A percentile compares a stretch with the other conserved stretches of the same genome.
Evolutionary conservation across 2,113 vertebrate genomes (phyloP).

Genomic region (Salvelinus fontinalis): DNA sequence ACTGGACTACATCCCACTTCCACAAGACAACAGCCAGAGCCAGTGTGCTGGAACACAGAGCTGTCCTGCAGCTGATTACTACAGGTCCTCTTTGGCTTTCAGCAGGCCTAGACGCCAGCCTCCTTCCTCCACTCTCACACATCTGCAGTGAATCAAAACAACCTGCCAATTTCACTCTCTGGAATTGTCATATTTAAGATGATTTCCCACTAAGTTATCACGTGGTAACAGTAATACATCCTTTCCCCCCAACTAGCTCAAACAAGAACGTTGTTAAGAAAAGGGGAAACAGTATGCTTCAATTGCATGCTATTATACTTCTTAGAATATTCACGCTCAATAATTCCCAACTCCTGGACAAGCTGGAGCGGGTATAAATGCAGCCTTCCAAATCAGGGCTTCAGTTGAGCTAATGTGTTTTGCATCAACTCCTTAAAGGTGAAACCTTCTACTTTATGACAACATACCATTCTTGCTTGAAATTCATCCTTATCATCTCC

Average conservation of each 20-base stretch:
- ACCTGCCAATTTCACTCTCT: constrained; percentile 46
- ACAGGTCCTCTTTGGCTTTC: constrained; percentile 15
- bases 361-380: constrained; percentile 52
- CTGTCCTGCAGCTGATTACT: constrained; percentile 6
- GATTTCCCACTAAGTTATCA: constrained; percentile 47
- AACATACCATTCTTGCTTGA: background rate
- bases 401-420: constrained; percentile 20
- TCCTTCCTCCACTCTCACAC: constrained; percentile 54
- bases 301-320: constrained; percentile 59
- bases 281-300: constrained; percentile 45
- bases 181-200: constrained; percentile 43
- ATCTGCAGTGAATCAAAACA: constrained; percentile 65
- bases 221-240: constrained; percentile 46
- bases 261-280: constrained; percentile 50
- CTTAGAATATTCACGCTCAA: constrained; percentile 44
- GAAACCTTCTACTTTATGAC: background rate
- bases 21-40: constrained; percentile 1
- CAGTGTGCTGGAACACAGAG: background rate
- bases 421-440: constrained; percentile 16
- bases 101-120: constrained; percentile 26
- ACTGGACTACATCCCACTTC: constrained; percentile 14
- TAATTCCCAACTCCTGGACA: constrained; percentile 45
- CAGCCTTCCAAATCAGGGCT: constrained; percentile 15
- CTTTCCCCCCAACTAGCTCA: constrained; percentile 47
- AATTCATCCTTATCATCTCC: background rate